Evolutionary conservation across 2,113 vertebrate genomes (phyloP).

Genomic region (Cairina moschata): DNA sequence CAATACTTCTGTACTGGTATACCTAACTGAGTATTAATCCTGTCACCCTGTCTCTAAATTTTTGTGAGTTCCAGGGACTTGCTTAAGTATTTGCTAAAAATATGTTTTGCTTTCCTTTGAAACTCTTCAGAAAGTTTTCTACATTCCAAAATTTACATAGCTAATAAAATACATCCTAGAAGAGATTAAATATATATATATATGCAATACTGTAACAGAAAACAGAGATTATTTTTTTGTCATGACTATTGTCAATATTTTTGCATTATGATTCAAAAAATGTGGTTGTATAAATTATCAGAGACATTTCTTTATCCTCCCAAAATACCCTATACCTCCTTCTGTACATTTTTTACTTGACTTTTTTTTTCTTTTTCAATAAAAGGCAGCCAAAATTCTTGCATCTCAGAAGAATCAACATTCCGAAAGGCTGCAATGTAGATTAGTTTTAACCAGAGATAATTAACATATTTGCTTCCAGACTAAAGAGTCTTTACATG

Average conservation of each 20-base stretch:
- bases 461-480: slow-evolving; percentile 50
- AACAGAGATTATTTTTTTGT: background rate
- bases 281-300: background rate
- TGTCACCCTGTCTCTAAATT: background rate
- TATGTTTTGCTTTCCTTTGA: background rate
- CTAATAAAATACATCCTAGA: background rate
- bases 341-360: background rate
- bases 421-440: background rate
- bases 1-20: background rate
- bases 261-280: background rate
- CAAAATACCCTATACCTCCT: background rate
- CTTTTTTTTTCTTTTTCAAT: background rate
- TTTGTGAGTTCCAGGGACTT: background rate
- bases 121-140: background rate
- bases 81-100: background rate
- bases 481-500: slow-evolving; percentile 26
- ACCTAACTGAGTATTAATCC: background rate
- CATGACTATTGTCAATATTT: background rate
- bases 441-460: slow-evolving; percentile 7
- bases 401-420: background rate
- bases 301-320: background rate
- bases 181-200: background rate
- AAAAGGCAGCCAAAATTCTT: slow-evolving; percentile 21
- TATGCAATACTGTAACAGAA: background rate
- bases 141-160: background rate